A percentile compares a stretch with the other conserved stretches of the same genome.
phyloP scores from a whole-genome alignment of 2,113 vertebrate genomes.

The Ceratotherium simum region DNA sequence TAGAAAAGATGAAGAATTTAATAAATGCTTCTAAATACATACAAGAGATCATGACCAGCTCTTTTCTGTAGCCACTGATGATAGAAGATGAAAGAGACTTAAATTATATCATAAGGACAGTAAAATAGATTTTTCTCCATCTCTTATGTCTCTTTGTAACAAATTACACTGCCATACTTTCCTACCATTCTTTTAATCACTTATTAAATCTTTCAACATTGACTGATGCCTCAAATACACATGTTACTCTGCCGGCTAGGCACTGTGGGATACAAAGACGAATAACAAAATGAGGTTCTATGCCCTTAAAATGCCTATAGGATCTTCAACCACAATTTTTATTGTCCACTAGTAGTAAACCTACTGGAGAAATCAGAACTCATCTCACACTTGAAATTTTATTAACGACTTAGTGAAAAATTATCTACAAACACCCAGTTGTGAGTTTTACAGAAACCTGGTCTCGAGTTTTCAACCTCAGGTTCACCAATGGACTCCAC shows the following conservation, averaged over 20 bases:
- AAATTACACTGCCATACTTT: neutral
- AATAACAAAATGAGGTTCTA: neutral
- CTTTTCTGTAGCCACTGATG: neutral
- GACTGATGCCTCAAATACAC: neutral
- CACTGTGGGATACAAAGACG: neutral
- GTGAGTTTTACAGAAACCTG: neutral
- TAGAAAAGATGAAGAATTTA: neutral
- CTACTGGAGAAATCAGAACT: neutral
- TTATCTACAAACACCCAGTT: neutral
- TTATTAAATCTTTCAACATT: neutral
- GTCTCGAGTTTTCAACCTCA: neutral
- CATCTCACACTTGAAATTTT: neutral
- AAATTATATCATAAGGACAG: neutral
- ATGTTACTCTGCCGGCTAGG: neutral
- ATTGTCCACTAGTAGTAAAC: neutral
- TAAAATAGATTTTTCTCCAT: neutral
- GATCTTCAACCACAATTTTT: neutral
- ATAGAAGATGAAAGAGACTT: neutral
- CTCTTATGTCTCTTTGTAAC: neutral
- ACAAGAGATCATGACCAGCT: neutral
- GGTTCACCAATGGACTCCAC: fast-evolving
- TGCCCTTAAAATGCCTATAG: neutral
- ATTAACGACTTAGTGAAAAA: neutral
- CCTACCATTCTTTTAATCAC: neutral
- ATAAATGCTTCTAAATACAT: neutral